Conservation (phyloP, 2,113 vertebrate species). For the Platysternon megacephalum region DNA sequence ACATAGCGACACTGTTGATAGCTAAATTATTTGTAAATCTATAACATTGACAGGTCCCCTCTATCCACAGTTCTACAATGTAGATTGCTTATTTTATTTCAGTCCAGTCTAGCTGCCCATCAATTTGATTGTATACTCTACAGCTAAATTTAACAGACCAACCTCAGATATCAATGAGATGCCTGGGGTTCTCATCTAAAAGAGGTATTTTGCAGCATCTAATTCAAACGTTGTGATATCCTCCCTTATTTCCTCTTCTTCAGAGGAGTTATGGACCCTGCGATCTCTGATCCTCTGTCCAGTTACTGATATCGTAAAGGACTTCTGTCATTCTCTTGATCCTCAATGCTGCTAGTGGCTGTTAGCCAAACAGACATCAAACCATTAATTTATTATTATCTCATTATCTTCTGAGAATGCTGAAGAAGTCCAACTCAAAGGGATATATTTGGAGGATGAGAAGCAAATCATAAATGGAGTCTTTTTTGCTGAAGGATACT, state of each 20-base stretch:
- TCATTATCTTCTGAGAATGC: not conserved
- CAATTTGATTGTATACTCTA: not conserved
- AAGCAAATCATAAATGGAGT: not conserved
- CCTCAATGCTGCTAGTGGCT: slow-evolving; percentile 13
- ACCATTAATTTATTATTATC: slow-evolving; percentile 49
- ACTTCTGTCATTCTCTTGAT: slow-evolving; percentile 54
- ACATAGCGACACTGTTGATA: slow-evolving; percentile 7
- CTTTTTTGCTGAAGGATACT: not conserved
- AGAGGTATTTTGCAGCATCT: slow-evolving; percentile 23
- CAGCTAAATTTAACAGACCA: not conserved
- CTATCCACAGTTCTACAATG: not conserved
- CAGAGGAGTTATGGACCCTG: not conserved
- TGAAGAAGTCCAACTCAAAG: slow-evolving; percentile 37
- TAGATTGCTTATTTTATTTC: not conserved
- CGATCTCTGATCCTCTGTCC: slow-evolving; percentile 27
- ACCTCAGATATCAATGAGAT: slow-evolving; percentile 23
- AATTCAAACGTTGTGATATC: slow-evolving; percentile 25
- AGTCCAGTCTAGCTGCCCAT: not conserved
- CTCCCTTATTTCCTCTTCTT: slow-evolving; percentile 11
- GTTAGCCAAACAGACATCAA: slow-evolving; percentile 52
- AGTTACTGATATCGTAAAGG: slow-evolving; percentile 43
- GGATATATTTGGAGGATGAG: slow-evolving; percentile 7
- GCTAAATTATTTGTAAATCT: slow-evolving; percentile 17
- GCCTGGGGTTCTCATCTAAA: not conserved
- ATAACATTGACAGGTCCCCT: slow-evolving; percentile 15